Conservation (phyloP, 2,888 invertebrate genomes). For the Caenorhabditis plicata region DNA sequence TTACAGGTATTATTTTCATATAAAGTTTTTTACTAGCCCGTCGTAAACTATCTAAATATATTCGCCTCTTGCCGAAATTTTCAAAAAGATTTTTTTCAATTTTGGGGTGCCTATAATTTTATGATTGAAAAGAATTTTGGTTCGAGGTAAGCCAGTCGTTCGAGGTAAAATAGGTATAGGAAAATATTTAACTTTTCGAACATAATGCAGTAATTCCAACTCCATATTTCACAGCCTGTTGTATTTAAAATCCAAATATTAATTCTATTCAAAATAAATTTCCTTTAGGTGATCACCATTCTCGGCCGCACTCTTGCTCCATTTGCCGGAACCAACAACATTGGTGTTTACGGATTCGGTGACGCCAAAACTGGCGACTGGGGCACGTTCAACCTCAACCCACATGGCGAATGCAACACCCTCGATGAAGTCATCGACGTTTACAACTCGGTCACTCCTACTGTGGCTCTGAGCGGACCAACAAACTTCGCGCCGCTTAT, state of each 20-base stretch:
- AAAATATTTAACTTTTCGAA: too few relatives aligned
- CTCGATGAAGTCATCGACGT: conserved; percentile 67
- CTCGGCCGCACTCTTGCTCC: conserved; percentile 69
- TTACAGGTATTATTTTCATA: too few relatives aligned
- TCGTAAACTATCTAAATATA: too few relatives aligned
- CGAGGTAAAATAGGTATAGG: too few relatives aligned
- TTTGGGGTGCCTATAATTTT: too few relatives aligned
- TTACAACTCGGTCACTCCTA: conserved; percentile 68
- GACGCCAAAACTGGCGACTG: conserved; percentile 68
- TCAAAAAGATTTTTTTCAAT: too few relatives aligned
- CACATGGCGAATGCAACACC: conserved; percentile 64
- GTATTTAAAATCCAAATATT: background rate
- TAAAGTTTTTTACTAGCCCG: too few relatives aligned
- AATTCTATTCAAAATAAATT: background rate
- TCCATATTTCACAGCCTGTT: too few relatives aligned
- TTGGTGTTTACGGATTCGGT: conserved; percentile 70
- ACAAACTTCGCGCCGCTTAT: conserved; percentile 71
- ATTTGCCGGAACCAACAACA: conserved; percentile 67
- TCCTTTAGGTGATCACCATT: conserved; percentile 66
- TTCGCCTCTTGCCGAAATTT: too few relatives aligned
- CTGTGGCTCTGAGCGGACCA: conserved; percentile 69
- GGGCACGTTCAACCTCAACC: conserved; percentile 67
- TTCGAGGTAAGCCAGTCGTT: too few relatives aligned
- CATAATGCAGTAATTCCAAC: too few relatives aligned
- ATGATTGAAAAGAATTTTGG: too few relatives aligned